Percentiles rank a stretch among this genome's conserved stretches.
These are phyloP conservation scores for Cynodonichthys magdalenae DNA, from an alignment of 2,797 vertebrate genomes.

Conservation along the genomic window DNA sequence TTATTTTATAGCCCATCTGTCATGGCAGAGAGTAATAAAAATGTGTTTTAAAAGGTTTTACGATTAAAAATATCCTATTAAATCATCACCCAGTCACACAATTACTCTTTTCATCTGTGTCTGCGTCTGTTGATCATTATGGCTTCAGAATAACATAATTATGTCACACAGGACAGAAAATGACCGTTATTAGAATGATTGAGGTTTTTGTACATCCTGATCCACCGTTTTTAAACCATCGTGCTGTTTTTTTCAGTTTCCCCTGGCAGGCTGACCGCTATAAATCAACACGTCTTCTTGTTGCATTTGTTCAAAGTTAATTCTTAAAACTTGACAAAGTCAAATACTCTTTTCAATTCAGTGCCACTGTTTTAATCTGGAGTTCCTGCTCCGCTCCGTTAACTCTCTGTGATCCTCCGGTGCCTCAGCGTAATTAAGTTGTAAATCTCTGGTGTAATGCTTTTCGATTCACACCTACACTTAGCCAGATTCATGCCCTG, in stretches of 20 bases:
- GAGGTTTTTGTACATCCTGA: slow-evolving; percentile 25
- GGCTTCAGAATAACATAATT: slow-evolving; percentile 36
- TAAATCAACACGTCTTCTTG: not conserved
- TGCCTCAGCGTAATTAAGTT: slow-evolving; percentile 63
- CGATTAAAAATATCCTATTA: not conserved
- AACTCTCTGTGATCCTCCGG: slow-evolving; percentile 31
- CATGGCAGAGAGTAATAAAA: too few species aligned
- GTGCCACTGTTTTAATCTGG: slow-evolving; percentile 34
- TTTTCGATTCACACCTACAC: slow-evolving; percentile 67
- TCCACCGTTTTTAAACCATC: slow-evolving; percentile 9
- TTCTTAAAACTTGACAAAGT: not conserved
- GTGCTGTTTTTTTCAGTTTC: slow-evolving; percentile 2
- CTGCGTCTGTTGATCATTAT: slow-evolving; percentile 11
- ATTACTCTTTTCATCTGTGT: not conserved
- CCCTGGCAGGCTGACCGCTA: not conserved
- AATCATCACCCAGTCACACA: slow-evolving; percentile 3
- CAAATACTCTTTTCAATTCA: slow-evolving; percentile 5
- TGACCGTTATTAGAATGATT: slow-evolving; percentile 42
- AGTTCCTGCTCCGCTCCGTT: slow-evolving; percentile 35
- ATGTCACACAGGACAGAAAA: slow-evolving; percentile 12
- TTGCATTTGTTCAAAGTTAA: not conserved
- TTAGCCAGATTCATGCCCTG: slow-evolving; percentile 59
- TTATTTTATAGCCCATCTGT: too few species aligned
- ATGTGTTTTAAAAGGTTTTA: slow-evolving; percentile 6
- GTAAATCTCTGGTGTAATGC: slow-evolving; percentile 65